A percentile compares a stretch with the other conserved stretches of the same genome.
These are phyloP conservation scores for Tanaodytes sp. DNA, from an alignment of 2,888 invertebrate species.

Conservation along the genomic window DNA sequence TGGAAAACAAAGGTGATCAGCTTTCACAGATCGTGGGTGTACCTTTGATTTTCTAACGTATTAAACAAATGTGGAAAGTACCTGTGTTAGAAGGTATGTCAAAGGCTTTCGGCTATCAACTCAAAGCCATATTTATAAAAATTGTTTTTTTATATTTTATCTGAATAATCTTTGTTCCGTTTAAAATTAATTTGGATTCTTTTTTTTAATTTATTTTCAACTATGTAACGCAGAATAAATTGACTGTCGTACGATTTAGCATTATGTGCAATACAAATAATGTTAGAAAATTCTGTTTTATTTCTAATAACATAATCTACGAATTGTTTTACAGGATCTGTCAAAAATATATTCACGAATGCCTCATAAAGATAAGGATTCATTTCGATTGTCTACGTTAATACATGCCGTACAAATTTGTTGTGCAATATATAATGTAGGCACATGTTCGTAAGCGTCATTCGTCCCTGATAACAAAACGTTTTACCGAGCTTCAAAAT, in stretches of 20 bases:
- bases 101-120: constrained; percentile 58
- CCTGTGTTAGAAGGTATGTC: constrained; percentile 48
- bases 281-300: constrained; percentile 17
- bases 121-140: constrained; percentile 56
- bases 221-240: constrained; percentile 12
- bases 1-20: no score
- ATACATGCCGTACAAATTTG: constrained; percentile 11
- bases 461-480: neutral
- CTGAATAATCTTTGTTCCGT: constrained; percentile 52
- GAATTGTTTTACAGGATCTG: constrained; percentile 32
- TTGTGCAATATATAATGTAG: constrained; percentile 13
- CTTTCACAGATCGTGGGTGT: no score
- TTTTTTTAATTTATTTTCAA: neutral
- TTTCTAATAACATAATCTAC: constrained; percentile 24
- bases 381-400: neutral
- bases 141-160: constrained; percentile 38
- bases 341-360: constrained; percentile 29
- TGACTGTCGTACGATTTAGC: constrained; percentile 23
- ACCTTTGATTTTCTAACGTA: constrained; percentile 47
- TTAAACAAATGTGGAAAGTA: constrained; percentile 51
- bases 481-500: constrained; percentile 21
- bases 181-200: constrained; percentile 53
- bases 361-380: constrained; percentile 6
- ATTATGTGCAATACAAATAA: constrained; percentile 45
- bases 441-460: neutral